Percentiles rank a stretch among this genome's conserved stretches.
phyloP scores from a whole-genome alignment of 2,797 vertebrate species.

The Darevskia nairensis region DNA sequence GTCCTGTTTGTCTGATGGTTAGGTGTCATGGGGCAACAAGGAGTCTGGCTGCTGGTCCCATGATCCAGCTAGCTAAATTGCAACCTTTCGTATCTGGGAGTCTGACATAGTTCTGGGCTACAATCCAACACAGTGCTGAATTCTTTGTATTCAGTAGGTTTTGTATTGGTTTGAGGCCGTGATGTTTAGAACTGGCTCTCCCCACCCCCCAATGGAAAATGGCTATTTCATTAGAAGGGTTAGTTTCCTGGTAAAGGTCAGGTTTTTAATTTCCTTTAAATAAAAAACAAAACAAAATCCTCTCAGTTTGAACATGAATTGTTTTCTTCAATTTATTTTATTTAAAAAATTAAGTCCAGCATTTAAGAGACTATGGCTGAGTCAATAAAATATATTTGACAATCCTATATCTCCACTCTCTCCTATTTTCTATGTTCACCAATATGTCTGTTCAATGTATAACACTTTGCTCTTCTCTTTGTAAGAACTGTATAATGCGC shows the following conservation, averaged over 20 bases:
- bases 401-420: too few relatives aligned
- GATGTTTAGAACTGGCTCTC: neutral
- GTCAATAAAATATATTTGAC: too few relatives aligned
- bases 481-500: too few relatives aligned
- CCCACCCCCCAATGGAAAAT: neutral
- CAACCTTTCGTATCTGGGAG: constrained; percentile 13
- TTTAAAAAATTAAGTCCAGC: too few relatives aligned
- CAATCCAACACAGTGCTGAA: constrained; percentile 6
- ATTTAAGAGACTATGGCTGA: too few relatives aligned
- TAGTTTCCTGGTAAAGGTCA: neutral
- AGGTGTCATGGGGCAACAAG: constrained; percentile 33
- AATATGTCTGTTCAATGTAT: too few relatives aligned
- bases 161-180: neutral
- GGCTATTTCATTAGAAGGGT: neutral
- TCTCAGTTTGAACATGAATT: too few relatives aligned
- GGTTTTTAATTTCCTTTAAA: neutral
- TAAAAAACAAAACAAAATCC: too few relatives aligned
- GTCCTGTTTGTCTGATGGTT: neutral
- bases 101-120: constrained; percentile 12
- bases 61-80: constrained; percentile 4
- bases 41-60: constrained; percentile 31
- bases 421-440: too few relatives aligned
- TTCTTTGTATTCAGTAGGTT: neutral
- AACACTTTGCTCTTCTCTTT: too few relatives aligned
- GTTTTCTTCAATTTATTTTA: neutral